Percentiles rank a stretch among this genome's conserved stretches.
These are phyloP conservation scores for Drosophila tristis DNA, from an alignment of 1,140 invertebrate species.

Conservation along the genomic window DNA sequence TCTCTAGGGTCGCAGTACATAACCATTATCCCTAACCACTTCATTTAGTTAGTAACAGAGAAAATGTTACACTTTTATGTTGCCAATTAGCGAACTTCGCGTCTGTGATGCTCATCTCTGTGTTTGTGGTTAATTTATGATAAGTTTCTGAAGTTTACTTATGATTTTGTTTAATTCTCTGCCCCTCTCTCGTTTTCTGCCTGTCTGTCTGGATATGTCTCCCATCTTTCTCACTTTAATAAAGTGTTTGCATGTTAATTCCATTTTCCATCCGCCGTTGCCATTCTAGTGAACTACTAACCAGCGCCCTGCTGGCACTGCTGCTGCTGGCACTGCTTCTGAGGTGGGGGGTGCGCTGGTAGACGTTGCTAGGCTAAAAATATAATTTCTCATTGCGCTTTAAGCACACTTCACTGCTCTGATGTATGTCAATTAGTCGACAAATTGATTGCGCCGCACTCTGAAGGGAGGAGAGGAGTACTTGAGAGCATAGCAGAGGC, in stretches of 20 bases:
- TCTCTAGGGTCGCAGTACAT: too few species aligned
- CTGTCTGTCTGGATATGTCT: too few species aligned
- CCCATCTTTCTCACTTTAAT: constrained; percentile 45
- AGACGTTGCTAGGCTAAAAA: constrained; percentile 51
- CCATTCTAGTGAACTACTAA: neutral
- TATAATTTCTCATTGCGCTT: constrained; percentile 65
- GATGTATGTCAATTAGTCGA: constrained; percentile 78
- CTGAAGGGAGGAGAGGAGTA: constrained; percentile 1
- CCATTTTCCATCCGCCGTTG: constrained; percentile 17
- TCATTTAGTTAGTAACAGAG: too few species aligned
- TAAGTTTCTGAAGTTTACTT: constrained; percentile 29
- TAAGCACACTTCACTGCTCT: constrained; percentile 60
- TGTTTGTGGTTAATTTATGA: constrained; percentile 26
- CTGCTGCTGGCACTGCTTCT: neutral
- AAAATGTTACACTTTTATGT: neutral
- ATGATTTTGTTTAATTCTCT: constrained; percentile 27
- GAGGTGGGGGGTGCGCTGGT: neutral
- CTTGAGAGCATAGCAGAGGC: too few species aligned
- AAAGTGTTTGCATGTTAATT: constrained; percentile 54
- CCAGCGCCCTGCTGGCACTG: constrained; percentile 1
- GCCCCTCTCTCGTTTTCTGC: neutral
- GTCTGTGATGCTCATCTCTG: neutral
- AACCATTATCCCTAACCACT: too few species aligned
- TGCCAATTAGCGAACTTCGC: constrained; percentile 15
- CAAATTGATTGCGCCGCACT: constrained; percentile 69